Conservation (phyloP, 2,888 invertebrate genomes). For the Drosophila setosimentum region DNA sequence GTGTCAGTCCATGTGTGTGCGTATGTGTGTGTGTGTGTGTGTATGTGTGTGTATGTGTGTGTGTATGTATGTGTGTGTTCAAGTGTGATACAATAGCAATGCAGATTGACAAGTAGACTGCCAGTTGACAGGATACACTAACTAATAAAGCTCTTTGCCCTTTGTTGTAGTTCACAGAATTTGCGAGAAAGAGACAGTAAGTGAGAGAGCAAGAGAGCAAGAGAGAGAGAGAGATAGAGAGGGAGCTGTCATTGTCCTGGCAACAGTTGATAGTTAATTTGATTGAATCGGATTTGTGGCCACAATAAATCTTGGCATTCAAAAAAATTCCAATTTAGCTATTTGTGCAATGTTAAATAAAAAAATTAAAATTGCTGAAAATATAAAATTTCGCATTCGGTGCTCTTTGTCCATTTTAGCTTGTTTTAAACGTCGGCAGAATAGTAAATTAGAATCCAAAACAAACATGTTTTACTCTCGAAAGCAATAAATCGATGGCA, state of each 20-base stretch:
- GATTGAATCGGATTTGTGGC: slow-evolving; percentile 1
- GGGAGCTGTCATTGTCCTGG: not conserved
- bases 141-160: not conserved
- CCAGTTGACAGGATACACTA: slow-evolving; percentile 5
- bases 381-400: slow-evolving; percentile 1
- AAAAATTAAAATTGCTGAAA: not conserved
- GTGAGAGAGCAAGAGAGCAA: not conserved
- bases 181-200: not conserved
- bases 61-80: slow-evolving; percentile 14
- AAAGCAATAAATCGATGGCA: not conserved
- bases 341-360: not conserved
- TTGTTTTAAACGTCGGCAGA: no score
- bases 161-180: not conserved
- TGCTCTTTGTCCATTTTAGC: not conserved
- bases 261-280: slow-evolving; percentile 1
- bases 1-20: slow-evolving; percentile 4
- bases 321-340: not conserved
- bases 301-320: not conserved
- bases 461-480: slow-evolving; percentile 8
- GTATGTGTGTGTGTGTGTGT: not conserved
- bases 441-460: no score
- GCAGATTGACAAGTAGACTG: not conserved
- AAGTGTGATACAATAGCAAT: not conserved
- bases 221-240: not conserved
- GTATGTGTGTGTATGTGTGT: slow-evolving; percentile 1